A percentile compares a stretch with the other conserved stretches of the same genome.
Evolutionary conservation across 2,888 invertebrate genomes (phyloP).

Genomic region (Microctonus hyperodae): DNA sequence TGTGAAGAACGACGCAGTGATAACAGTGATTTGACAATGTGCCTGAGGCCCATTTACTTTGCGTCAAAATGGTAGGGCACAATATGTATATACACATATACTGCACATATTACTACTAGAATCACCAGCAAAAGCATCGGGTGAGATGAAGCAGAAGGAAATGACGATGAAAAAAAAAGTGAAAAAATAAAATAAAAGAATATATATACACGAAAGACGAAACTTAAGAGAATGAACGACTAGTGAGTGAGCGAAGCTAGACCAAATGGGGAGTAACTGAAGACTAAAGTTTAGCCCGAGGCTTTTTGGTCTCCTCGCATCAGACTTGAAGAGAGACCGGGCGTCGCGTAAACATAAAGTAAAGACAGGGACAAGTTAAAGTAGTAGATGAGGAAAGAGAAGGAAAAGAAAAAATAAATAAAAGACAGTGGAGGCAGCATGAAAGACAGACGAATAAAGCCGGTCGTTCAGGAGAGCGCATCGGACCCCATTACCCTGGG

Average conservation of each 20-base stretch:
- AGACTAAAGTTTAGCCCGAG: not conserved
- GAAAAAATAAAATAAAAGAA: not conserved
- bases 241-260: conserved; percentile 14
- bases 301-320: conserved; percentile 4
- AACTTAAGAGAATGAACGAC: not conserved
- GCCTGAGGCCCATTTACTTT: conserved; percentile 41
- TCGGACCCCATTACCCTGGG: conserved; percentile 21
- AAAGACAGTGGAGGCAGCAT: conserved; percentile 13
- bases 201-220: not conserved
- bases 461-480: conserved; percentile 8
- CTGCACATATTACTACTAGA: no score
- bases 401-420: not conserved
- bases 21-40: conserved; percentile 41
- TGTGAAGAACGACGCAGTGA: conserved; percentile 31
- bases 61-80: conserved; percentile 34
- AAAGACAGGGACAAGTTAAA: not conserved
- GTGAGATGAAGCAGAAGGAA: not conserved
- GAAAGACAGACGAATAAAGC: conserved; percentile 16
- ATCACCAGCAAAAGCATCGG: conserved; percentile 10
- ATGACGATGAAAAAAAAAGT: not conserved
- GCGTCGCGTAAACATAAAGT: not conserved
- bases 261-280: conserved; percentile 10
- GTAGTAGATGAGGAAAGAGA: not conserved
- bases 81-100: conserved; percentile 1
- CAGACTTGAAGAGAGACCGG: not conserved